Conservation (phyloP, 2,888 invertebrate genomes). For the Tenthredo scrophulariae region DNA sequence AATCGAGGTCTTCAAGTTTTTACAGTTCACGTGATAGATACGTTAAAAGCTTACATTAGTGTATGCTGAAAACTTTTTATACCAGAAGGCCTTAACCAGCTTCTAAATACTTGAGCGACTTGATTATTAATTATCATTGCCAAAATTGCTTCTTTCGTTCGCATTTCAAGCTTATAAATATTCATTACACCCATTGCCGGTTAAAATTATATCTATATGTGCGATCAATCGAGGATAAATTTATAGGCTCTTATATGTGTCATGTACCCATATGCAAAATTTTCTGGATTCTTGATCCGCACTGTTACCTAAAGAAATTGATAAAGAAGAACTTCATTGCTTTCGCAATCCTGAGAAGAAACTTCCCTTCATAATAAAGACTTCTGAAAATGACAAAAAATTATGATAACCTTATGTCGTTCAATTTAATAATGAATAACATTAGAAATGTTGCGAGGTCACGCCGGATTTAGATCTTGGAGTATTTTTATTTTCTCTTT, state of each 20-base stretch:
- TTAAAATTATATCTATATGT: neutral
- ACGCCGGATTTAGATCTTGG: neutral
- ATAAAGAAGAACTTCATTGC: neutral
- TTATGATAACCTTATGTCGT: neutral
- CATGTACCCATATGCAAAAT: constrained; percentile 9
- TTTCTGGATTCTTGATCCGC: neutral
- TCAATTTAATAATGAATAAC: neutral
- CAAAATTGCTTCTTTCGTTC: constrained; percentile 6
- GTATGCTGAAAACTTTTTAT: neutral
- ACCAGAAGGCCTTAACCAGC: neutral
- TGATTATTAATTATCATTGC: constrained; percentile 17
- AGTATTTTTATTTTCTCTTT: neutral
- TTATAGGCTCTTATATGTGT: neutral
- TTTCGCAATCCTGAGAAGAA: neutral
- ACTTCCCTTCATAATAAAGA: neutral
- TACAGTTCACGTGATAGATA: constrained; percentile 22
- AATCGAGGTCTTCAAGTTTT: constrained; percentile 50
- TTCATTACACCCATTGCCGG: neutral
- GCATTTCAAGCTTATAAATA: constrained; percentile 17
- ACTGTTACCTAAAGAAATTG: neutral
- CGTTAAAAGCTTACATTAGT: constrained; percentile 25
- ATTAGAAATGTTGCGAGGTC: neutral
- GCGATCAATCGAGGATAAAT: neutral
- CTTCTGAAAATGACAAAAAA: neutral
- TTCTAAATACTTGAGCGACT: constrained; percentile 1